A percentile compares a stretch with the other conserved stretches of the same genome.
These are phyloP conservation scores for Mythimna ferrago DNA, from an alignment of 2,888 invertebrate species.

Conservation along the genomic window DNA sequence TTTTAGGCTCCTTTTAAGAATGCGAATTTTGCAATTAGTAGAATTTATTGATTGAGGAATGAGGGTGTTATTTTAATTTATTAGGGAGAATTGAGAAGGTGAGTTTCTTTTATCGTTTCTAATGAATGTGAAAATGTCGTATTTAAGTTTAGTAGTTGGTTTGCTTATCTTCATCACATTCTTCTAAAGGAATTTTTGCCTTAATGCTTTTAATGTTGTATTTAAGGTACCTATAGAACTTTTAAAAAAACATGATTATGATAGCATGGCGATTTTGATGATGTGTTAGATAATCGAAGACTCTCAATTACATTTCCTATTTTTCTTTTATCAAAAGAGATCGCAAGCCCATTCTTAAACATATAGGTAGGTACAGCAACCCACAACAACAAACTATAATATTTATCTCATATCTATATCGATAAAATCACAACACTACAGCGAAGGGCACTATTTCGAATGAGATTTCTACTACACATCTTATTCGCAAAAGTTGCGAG, in stretches of 20 bases:
- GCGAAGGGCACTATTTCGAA: slow-evolving; percentile 79
- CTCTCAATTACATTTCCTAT: neutral
- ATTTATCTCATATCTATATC: slow-evolving; percentile 43
- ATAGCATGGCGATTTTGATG: neutral
- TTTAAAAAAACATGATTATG: neutral
- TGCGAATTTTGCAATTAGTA: slow-evolving; percentile 52
- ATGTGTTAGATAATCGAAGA: neutral
- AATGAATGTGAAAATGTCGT: neutral
- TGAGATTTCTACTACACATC: slow-evolving; percentile 86
- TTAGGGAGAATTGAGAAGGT: slow-evolving; percentile 25
- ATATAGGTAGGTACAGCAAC: neutral
- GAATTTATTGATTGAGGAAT: slow-evolving; percentile 54
- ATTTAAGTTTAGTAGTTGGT: slow-evolving; percentile 1
- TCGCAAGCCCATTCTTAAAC: neutral
- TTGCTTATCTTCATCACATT: neutral
- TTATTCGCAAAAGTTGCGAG: slow-evolving; percentile 84
- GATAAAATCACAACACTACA: slow-evolving; percentile 68
- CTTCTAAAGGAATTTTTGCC: neutral
- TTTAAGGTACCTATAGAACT: neutral
- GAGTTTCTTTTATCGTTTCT: slow-evolving; percentile 30
- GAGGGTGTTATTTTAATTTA: slow-evolving; percentile 51
- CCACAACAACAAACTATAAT: slow-evolving; percentile 30
- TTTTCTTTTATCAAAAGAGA: neutral
- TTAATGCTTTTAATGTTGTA: neutral
- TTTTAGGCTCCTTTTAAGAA: slow-evolving; percentile 59